phyloP scores from a whole-genome alignment of 2,888 invertebrate genomes.

The Hylaea fasciaria region DNA sequence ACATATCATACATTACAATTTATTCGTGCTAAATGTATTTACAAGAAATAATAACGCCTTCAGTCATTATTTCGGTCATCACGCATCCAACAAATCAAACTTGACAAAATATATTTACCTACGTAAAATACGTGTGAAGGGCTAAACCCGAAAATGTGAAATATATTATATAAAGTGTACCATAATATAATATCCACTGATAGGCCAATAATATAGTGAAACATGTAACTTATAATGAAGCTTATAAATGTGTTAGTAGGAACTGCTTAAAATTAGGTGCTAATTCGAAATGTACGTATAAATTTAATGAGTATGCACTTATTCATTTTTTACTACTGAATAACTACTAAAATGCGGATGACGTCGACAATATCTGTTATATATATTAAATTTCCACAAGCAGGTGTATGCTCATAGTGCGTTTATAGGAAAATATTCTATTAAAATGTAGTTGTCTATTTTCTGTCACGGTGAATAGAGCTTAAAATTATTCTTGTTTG shows the following conservation, averaged over 20 bases:
- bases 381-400: conserved; percentile 45
- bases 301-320: conserved; percentile 69
- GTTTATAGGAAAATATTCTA: conserved; percentile 41
- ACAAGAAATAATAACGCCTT: too few relatives aligned
- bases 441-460: conserved; percentile 6
- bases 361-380: conserved; percentile 80
- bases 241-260: conserved; percentile 68
- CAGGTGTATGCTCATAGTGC: conserved; percentile 43
- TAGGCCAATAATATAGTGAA: conserved; percentile 56
- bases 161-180: too few relatives aligned
- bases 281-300: conserved; percentile 71
- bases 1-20: neutral
- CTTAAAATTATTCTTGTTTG: conserved; percentile 20
- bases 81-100: neutral
- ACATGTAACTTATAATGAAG: conserved; percentile 68
- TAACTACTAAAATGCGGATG: conserved; percentile 70
- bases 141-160: neutral
- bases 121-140: too few relatives aligned
- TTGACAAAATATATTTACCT: neutral
- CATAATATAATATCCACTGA: conserved; percentile 52
- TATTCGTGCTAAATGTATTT: too few relatives aligned
- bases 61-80: too few relatives aligned
- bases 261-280: conserved; percentile 82
- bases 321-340: conserved; percentile 65
- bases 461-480: conserved; percentile 19